Conservation (phyloP, 2,797 vertebrate species). For the Falco columbarius region DNA sequence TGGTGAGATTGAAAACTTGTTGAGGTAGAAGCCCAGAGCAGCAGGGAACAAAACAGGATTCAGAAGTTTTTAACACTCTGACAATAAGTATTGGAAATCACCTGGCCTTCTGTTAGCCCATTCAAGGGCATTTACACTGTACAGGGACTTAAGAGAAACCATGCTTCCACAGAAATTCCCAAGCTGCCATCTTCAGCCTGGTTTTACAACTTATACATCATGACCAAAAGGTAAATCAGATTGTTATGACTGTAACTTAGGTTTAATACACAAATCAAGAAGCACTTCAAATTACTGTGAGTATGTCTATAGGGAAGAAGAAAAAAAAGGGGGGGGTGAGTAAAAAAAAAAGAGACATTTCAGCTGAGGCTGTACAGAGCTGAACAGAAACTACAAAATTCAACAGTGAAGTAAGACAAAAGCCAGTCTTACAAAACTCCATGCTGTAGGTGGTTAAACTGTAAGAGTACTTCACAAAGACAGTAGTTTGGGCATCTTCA, state of each 20-base stretch:
- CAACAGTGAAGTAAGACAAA: background rate
- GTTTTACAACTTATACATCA: background rate
- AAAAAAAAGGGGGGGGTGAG: too few species aligned
- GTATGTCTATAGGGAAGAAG: rapidly evolving
- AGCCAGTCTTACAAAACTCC: background rate
- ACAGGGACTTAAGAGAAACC: background rate
- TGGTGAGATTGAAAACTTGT: constrained; percentile 44
- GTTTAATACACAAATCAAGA: background rate
- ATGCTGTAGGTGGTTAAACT: background rate
- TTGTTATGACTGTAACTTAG: background rate
- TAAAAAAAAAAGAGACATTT: background rate
- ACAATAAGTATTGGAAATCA: constrained; percentile 10
- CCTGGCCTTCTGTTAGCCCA: background rate
- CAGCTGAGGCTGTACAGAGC: background rate
- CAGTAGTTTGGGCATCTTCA: background rate
- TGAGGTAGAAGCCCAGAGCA: constrained; percentile 5
- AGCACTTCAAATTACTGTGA: background rate
- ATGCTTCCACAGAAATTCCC: background rate
- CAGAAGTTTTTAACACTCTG: background rate
- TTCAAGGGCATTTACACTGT: background rate
- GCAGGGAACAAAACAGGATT: background rate
- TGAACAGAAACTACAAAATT: background rate
- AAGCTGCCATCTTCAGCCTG: background rate
- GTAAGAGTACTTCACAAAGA: background rate
- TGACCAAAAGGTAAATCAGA: background rate